Base-by-base conservation (phyloP, 2,888 invertebrate species). In the Lepidonotus clava region DNA sequence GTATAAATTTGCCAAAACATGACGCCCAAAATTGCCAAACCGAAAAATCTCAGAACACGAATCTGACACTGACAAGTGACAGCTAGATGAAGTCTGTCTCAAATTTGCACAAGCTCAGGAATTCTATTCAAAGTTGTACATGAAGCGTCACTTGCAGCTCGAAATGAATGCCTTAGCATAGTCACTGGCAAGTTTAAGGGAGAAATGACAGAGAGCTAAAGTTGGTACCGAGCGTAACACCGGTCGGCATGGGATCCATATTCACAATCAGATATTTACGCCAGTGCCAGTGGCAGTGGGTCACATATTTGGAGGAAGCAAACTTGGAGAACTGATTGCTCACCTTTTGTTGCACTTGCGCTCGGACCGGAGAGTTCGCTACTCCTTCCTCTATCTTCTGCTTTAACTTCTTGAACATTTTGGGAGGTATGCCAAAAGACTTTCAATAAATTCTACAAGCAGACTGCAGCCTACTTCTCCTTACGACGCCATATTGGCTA, bases 351-450 rank as follows among this genome's bases (percentile, higher is more conserved):
- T 80, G 80, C 8, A 80, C 80, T 80, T 80, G 80, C n/a, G 80
- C 80, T 6, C 80, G 80, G 38, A 80, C 53, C 24, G 86, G 86
- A 86, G 80, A 77, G 36, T 80, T 80, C 0, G 77, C 86, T 11
- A 86, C 86, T 53, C 86, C 86, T 53, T 86, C 86, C 80, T 86
- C 86, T 24, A 86, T 46, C 40, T 86, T 86, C 61, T 86, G 86
- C 56, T 86, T 86, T 36, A 86, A 32, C 41, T 86, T 86, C 61
- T 86, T 86, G 80, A 86, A 86, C 86, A 86, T 86, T 5, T 80
- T 86, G 77, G 32, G 24, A 46, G 80, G 24, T n/a, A 11, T 80
- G 21, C 18, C 41, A 5, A 5, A n/a, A 28, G 18, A 80, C 80
- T 8, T 14, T 46, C 24, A 80, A 51, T 80, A 32, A 51, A 46